phyloP scores from a whole-genome alignment of 2,888 invertebrate genomes.

The Orchesella flavescens region DNA sequence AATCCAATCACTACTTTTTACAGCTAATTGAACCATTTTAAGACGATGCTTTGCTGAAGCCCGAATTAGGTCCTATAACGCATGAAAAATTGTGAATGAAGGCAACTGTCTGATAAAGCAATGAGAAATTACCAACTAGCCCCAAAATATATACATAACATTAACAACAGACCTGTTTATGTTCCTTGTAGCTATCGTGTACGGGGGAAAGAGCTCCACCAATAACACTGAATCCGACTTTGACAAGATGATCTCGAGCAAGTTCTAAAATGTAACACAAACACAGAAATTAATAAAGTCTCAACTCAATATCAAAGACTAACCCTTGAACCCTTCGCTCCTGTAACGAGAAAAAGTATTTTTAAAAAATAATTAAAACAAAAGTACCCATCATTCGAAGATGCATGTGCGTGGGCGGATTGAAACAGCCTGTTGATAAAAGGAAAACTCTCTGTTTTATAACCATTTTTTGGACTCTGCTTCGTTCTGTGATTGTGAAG shows the following conservation, averaged over 20 bases:
- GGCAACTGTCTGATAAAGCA: too few species aligned
- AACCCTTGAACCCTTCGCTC: conserved; percentile 35
- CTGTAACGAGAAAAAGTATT: too few species aligned
- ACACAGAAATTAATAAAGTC: too few species aligned
- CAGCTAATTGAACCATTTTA: conserved; percentile 87
- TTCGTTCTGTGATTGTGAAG: too few species aligned
- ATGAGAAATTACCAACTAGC: too few species aligned
- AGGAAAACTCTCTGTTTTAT: conserved; percentile 79
- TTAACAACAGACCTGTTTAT: too few species aligned
- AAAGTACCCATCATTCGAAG: conserved; percentile 95
- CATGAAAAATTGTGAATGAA: too few species aligned
- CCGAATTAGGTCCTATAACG: conserved; percentile 81
- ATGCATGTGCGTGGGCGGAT: conserved; percentile 98
- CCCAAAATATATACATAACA: too few species aligned
- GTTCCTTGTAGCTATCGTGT: conserved; percentile 91
- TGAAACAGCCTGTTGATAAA: conserved; percentile 93
- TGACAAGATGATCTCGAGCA: conserved; percentile 88
- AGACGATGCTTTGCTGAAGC: conserved; percentile 81
- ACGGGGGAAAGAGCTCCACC: conserved; percentile 97
- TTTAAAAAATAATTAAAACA: neutral
- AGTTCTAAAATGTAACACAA: conserved; percentile 82
- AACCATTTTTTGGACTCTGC: too few species aligned
- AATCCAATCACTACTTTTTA: conserved; percentile 89
- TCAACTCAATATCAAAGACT: too few species aligned
- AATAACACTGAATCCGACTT: conserved; percentile 85